Conservation (phyloP, 1,140 invertebrate genomes). For the Solenopsis fugax region DNA sequence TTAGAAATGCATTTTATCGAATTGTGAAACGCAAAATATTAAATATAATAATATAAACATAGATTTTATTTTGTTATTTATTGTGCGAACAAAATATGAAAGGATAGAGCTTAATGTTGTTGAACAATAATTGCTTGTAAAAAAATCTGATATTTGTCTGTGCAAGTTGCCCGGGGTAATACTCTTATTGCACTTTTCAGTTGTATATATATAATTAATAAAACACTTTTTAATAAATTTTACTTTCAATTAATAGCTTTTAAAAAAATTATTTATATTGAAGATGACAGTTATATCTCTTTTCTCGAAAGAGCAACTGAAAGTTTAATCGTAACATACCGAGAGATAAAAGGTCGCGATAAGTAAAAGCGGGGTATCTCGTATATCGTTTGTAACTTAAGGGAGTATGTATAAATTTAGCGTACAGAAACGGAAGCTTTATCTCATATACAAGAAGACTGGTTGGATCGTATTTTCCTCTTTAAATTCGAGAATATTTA, state of each 20-base stretch:
- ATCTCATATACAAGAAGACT: background rate
- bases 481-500: background rate
- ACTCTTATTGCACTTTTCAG: background rate
- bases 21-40: background rate
- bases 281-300: background rate
- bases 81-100: background rate
- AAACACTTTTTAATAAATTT: background rate
- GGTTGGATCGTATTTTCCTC: background rate
- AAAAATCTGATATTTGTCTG: background rate
- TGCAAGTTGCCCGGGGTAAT: background rate
- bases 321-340: constrained; percentile 26
- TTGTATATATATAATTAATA: background rate
- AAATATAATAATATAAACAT: background rate
- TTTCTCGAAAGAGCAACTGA: background rate
- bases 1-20: background rate
- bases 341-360: constrained; percentile 14
- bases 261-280: constrained; percentile 15
- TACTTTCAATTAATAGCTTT: background rate
- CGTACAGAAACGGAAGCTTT: background rate
- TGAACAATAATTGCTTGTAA: background rate
- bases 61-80: background rate
- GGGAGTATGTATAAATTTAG: constrained; percentile 1
- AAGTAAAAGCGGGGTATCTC: background rate
- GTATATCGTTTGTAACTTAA: constrained; percentile 15
- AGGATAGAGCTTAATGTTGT: background rate